These are phyloP conservation scores for Grammomys surdaster DNA, from an alignment of 2,113 vertebrate genomes.

Conservation along the genomic window DNA sequence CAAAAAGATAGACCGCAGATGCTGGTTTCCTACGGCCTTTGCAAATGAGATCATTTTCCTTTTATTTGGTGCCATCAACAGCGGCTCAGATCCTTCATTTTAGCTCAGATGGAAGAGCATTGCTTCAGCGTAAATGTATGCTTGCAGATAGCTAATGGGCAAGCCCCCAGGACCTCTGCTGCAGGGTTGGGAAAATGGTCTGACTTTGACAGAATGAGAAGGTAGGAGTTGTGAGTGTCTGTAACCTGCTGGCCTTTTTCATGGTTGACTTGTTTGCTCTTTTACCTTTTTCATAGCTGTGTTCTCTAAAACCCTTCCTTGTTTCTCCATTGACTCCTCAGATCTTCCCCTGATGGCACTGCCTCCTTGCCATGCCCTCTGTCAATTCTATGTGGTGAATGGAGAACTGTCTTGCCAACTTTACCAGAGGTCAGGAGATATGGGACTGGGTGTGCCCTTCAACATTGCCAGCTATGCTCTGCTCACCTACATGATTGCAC, in stretches of 20 bases:
- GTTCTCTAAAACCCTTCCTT: not conserved
- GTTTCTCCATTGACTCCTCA: slow-evolving; percentile 74
- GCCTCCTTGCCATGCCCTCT: slow-evolving; percentile 96
- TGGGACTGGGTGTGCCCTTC: slow-evolving; percentile 98
- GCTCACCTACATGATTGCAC: slow-evolving; percentile 98
- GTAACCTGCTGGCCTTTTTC: not conserved
- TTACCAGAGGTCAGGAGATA: slow-evolving; percentile 97
- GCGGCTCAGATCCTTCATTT: not conserved
- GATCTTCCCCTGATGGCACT: slow-evolving; percentile 96
- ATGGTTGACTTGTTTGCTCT: not conserved
- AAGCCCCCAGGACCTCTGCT: not conserved
- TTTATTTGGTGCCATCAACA: not conserved
- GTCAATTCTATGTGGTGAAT: slow-evolving; percentile 96
- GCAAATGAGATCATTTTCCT: not conserved
- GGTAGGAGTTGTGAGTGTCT: not conserved
- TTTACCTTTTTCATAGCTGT: not conserved
- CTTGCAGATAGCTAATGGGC: not conserved
- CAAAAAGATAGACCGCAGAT: not conserved
- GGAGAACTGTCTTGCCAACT: slow-evolving; percentile 97
- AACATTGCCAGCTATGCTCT: slow-evolving; percentile 98
- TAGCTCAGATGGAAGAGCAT: rapidly evolving
- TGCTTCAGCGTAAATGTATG: rapidly evolving
- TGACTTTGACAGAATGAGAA: not conserved
- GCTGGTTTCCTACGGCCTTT: not conserved
- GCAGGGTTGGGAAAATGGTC: too few species aligned